Evolutionary conservation across 2,888 invertebrate genomes (phyloP).

Genomic region (Liopterus haemorrhoidalis): DNA sequence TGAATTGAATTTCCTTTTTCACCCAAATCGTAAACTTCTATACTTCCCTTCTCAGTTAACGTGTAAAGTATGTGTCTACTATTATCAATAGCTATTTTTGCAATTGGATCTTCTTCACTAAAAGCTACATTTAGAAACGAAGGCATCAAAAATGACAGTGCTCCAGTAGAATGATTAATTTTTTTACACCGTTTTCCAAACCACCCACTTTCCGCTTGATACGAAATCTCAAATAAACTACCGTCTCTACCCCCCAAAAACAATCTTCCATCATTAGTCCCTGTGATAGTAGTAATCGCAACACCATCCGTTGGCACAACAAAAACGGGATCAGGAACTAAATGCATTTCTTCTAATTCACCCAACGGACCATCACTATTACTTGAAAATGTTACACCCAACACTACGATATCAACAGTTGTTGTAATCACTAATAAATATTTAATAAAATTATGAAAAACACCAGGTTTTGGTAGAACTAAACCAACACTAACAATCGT

Average conservation of each 20-base stretch:
- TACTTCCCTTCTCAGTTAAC: slow-evolving; percentile 80
- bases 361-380: slow-evolving; percentile 49
- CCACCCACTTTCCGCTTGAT: slow-evolving; percentile 89
- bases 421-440: slow-evolving; percentile 88
- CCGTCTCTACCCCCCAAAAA: slow-evolving; percentile 95
- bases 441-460: slow-evolving; percentile 86
- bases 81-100: slow-evolving; percentile 84
- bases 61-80: slow-evolving; percentile 84
- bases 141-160: slow-evolving; percentile 81
- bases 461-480: slow-evolving; percentile 78
- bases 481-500: slow-evolving; percentile 91
- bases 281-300: slow-evolving; percentile 73
- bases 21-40: slow-evolving; percentile 87
- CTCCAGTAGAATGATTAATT: slow-evolving; percentile 86
- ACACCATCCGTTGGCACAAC: slow-evolving; percentile 85
- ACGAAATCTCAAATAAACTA: slow-evolving; percentile 87
- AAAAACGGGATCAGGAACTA: slow-evolving; percentile 92
- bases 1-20: slow-evolving; percentile 65
- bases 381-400: slow-evolving; percentile 63
- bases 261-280: slow-evolving; percentile 78
- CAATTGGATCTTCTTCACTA: slow-evolving; percentile 81
- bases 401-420: slow-evolving; percentile 86
- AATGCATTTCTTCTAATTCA: slow-evolving; percentile 69
- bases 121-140: slow-evolving; percentile 82
- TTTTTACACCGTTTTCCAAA: slow-evolving; percentile 92